Percentiles rank a stretch among this genome's conserved stretches.
phyloP scores from a whole-genome alignment of 1,140 invertebrate species.

The Cydia strobilella region DNA sequence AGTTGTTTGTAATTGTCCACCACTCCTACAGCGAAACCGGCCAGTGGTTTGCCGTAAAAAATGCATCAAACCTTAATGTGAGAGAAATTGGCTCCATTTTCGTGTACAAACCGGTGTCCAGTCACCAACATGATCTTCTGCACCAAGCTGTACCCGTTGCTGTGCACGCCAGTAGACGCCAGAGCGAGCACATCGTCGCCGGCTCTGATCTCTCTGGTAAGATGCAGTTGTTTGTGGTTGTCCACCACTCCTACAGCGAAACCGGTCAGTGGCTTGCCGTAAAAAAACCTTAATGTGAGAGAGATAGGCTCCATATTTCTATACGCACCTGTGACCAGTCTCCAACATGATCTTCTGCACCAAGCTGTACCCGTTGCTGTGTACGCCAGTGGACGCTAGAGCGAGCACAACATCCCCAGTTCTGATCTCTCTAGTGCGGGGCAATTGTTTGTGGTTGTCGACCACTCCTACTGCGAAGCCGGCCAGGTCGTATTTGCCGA shows the following conservation, averaged over 20 bases:
- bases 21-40: conserved; percentile 95
- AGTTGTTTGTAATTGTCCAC: conserved; percentile 85
- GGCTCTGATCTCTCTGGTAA: conserved; percentile 81
- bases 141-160: conserved; percentile 94
- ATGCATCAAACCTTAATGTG: too few species aligned
- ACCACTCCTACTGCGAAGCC: conserved; percentile 96
- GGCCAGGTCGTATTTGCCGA: conserved; percentile 94
- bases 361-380: conserved; percentile 95
- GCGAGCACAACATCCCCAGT: conserved; percentile 90
- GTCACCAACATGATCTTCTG: conserved; percentile 84
- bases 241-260: conserved; percentile 95
- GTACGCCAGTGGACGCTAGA: conserved; percentile 90
- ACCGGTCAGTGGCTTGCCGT: conserved; percentile 84
- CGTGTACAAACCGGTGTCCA: conserved; percentile 55
- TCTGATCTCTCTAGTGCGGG: conserved; percentile 82
- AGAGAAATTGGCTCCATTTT: too few species aligned
- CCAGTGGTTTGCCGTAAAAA: conserved; percentile 52
- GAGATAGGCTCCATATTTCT: neutral
- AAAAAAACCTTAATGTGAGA: too few species aligned
- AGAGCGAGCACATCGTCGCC: conserved; percentile 92
- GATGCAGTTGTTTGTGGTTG: conserved; percentile 85
- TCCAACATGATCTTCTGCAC: conserved; percentile 86
- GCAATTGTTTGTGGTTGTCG: conserved; percentile 86
- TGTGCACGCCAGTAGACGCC: conserved; percentile 91
- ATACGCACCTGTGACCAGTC: conserved; percentile 64